phyloP scores from a whole-genome alignment of 2,888 invertebrate genomes.

The Caradrina clavipalpis region DNA sequence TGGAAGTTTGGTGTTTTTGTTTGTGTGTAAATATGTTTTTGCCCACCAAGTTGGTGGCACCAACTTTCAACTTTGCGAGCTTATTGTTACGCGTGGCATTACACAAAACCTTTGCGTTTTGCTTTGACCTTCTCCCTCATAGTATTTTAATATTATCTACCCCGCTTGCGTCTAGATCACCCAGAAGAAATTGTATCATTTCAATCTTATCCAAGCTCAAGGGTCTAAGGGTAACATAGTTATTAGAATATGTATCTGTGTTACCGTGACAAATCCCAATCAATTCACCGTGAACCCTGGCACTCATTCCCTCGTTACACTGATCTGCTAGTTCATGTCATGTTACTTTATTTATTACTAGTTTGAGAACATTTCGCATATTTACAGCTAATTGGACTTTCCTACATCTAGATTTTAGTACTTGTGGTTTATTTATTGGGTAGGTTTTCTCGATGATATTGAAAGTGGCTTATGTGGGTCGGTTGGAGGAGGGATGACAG shows the following conservation, averaged over 20 bases:
- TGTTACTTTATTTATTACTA: constrained; percentile 15
- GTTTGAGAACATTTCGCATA: constrained; percentile 16
- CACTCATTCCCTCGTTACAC: constrained; percentile 11
- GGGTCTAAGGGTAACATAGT: constrained; percentile 30
- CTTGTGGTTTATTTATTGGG: not conserved
- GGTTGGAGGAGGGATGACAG: not conserved
- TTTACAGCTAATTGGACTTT: constrained; percentile 30
- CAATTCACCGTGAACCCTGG: constrained; percentile 47
- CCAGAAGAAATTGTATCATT: not conserved
- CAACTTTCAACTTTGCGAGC: not conserved
- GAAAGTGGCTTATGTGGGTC: not conserved
- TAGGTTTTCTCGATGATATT: not conserved
- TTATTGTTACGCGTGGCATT: too few species aligned
- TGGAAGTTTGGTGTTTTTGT: too few species aligned
- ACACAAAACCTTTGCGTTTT: too few species aligned
- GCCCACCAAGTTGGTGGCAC: too few species aligned
- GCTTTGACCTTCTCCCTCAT: too few species aligned
- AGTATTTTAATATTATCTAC: not conserved
- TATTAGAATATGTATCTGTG: constrained; percentile 44
- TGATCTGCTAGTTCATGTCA: constrained; percentile 18
- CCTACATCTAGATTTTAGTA: not conserved
- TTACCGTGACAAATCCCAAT: constrained; percentile 52
- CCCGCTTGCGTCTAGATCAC: not conserved
- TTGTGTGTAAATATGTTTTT: not conserved
- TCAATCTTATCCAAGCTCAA: not conserved